Percentiles rank a stretch among this genome's conserved stretches.
Evolutionary conservation across 2,797 vertebrate species (phyloP).

Genomic region (Gobionotothen gibberifrons): DNA sequence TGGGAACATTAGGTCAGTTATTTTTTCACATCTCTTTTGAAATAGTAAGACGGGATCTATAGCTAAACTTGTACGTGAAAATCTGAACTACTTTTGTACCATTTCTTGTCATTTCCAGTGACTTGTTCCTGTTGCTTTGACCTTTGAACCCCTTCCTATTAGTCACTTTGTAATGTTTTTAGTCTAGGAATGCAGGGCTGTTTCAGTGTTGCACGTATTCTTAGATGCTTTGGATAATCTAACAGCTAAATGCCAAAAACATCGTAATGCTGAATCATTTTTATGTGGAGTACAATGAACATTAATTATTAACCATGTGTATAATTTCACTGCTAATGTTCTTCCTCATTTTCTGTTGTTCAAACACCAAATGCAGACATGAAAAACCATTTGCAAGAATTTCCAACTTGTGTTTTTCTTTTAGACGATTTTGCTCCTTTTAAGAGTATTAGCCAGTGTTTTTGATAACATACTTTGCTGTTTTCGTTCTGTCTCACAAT

Average conservation of each 20-base stretch:
- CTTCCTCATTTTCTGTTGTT: slow-evolving; percentile 34
- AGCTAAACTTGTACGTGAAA: slow-evolving; percentile 48
- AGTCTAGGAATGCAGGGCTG: slow-evolving; percentile 68
- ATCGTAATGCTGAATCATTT: slow-evolving; percentile 22
- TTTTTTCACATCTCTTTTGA: slow-evolving; percentile 60
- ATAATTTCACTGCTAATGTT: slow-evolving; percentile 25
- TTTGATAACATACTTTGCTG: slow-evolving; percentile 83
- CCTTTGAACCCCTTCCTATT: slow-evolving; percentile 69
- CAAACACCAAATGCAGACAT: slow-evolving; percentile 58
- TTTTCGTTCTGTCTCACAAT: slow-evolving; percentile 77
- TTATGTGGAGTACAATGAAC: slow-evolving; percentile 8
- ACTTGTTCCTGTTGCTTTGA: slow-evolving; percentile 78
- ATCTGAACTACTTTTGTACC: slow-evolving; percentile 41
- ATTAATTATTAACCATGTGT: slow-evolving; percentile 22
- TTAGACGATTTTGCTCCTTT: slow-evolving; percentile 67
- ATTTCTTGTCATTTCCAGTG: slow-evolving; percentile 64
- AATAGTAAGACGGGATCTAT: slow-evolving; percentile 50
- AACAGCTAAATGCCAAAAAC: slow-evolving; percentile 28
- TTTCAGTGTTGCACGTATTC: slow-evolving; percentile 49
- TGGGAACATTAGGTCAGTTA: slow-evolving; percentile 62
- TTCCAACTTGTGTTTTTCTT: slow-evolving; percentile 80
- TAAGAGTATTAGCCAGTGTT: slow-evolving; percentile 73
- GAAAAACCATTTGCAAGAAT: slow-evolving; percentile 63
- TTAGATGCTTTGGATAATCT: slow-evolving; percentile 30
- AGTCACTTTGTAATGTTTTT: slow-evolving; percentile 72